A percentile compares a stretch with the other conserved stretches of the same genome.
Conservation (phyloP, 2,113 vertebrate genomes). For the Halichoeres trimaculatus region DNA sequence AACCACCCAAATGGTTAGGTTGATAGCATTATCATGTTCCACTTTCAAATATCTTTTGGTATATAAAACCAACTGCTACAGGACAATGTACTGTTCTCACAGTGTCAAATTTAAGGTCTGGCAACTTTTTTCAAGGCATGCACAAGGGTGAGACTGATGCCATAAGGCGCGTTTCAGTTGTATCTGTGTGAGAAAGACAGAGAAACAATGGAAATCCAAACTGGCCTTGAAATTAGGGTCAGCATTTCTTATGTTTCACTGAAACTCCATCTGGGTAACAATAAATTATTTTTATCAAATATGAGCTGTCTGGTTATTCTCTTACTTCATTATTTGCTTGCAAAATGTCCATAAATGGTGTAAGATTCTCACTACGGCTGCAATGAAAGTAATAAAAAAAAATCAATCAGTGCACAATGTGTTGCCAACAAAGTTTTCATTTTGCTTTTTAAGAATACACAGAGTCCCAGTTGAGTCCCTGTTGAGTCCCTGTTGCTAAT, state of each 20-base stretch:
- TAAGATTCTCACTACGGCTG: background rate
- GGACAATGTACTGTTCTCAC: background rate
- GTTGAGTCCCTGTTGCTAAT: background rate
- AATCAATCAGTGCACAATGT: background rate
- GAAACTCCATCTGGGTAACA: background rate
- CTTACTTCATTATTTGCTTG: too few species aligned
- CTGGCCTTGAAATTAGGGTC: background rate
- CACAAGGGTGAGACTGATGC: background rate
- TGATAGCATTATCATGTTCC: background rate
- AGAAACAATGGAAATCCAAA: background rate
- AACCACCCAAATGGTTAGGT: background rate
- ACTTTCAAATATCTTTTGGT: background rate
- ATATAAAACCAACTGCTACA: background rate
- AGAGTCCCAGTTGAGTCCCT: too few species aligned
- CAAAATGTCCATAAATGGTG: background rate
- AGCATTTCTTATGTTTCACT: background rate
- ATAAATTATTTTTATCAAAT: too few species aligned
- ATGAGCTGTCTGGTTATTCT: background rate
- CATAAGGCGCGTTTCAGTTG: background rate
- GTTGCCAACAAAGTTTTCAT: background rate
- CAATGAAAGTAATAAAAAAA: background rate
- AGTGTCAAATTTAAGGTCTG: background rate
- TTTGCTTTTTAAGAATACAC: background rate
- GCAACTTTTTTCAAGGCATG: background rate
- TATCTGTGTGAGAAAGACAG: constrained; percentile 9